These are phyloP conservation scores for Neopelma chrysocephalum DNA, from an alignment of 2,797 vertebrate species.

Conservation along the genomic window DNA sequence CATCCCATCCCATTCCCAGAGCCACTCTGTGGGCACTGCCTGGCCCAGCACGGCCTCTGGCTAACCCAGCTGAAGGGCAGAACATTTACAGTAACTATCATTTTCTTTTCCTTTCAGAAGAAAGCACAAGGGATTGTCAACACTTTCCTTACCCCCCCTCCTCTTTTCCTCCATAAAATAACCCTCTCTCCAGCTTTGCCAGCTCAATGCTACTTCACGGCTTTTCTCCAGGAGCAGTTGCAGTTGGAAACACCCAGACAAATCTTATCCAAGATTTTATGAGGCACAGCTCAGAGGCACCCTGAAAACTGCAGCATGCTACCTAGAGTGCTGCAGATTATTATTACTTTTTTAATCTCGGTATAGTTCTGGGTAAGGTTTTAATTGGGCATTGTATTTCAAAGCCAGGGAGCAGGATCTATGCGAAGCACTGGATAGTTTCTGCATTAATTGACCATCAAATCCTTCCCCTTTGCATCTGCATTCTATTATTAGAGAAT, in stretches of 20 bases:
- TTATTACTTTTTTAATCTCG: conserved; percentile 53
- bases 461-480: conserved; percentile 86
- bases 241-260: conserved; percentile 59
- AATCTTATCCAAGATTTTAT: conserved; percentile 66
- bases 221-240: conserved; percentile 23
- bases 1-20: background rate
- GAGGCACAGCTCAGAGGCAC: conserved; percentile 62
- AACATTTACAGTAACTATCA: background rate
- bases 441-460: conserved; percentile 91
- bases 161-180: conserved; percentile 34
- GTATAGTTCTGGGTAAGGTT: conserved; percentile 24
- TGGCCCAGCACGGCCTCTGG: background rate
- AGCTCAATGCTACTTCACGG: conserved; percentile 38
- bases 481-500: conserved; percentile 81
- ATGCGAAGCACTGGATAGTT: conserved; percentile 75
- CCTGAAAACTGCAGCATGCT: conserved; percentile 66
- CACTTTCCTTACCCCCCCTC: background rate
- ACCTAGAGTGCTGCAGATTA: conserved; percentile 55
- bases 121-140: conserved; percentile 54
- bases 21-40: background rate
- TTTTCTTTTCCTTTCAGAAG: conserved; percentile 25
- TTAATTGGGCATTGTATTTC: conserved; percentile 75
- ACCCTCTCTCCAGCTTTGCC: background rate
- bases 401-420: conserved; percentile 73
- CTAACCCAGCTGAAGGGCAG: conserved; percentile 3